phyloP scores from a whole-genome alignment of 2,797 vertebrate genomes.

The Sylvia borin region DNA sequence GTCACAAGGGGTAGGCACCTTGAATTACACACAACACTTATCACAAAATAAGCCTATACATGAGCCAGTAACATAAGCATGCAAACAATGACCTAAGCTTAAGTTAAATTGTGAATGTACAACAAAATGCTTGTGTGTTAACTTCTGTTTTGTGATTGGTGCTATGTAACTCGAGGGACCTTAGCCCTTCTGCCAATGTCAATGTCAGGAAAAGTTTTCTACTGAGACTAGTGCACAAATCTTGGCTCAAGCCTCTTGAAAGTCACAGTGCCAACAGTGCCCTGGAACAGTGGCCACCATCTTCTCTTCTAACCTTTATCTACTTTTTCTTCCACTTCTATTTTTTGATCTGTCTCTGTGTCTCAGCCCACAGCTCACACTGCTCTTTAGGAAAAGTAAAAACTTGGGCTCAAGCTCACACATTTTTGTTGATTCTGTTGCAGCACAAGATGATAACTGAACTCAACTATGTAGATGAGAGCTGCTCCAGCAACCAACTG shows the following conservation, averaged over 20 bases:
- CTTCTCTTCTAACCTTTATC: neutral
- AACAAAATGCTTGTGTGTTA: neutral
- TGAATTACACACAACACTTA: neutral
- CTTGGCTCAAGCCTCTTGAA: neutral
- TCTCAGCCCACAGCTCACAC: neutral
- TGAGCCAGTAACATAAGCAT: accelerated
- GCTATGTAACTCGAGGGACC: neutral
- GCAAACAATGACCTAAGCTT: neutral
- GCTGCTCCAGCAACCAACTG: neutral
- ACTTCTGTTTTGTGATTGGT: neutral
- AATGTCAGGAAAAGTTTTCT: neutral
- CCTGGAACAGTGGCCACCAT: neutral
- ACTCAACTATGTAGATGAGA: neutral
- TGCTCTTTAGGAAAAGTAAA: neutral
- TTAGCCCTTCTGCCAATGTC: neutral
- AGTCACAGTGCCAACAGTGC: neutral
- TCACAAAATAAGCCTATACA: neutral
- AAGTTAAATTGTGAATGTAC: neutral
- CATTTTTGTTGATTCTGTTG: neutral
- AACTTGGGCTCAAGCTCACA: neutral
- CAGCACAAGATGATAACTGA: neutral
- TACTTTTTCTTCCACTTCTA: accelerated
- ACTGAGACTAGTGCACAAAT: neutral
- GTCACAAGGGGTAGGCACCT: neutral
- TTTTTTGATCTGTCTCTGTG: neutral